These are phyloP conservation scores for Austrofundulus limnaeus DNA, from an alignment of 2,113 vertebrate genomes.

Conservation along the genomic window DNA sequence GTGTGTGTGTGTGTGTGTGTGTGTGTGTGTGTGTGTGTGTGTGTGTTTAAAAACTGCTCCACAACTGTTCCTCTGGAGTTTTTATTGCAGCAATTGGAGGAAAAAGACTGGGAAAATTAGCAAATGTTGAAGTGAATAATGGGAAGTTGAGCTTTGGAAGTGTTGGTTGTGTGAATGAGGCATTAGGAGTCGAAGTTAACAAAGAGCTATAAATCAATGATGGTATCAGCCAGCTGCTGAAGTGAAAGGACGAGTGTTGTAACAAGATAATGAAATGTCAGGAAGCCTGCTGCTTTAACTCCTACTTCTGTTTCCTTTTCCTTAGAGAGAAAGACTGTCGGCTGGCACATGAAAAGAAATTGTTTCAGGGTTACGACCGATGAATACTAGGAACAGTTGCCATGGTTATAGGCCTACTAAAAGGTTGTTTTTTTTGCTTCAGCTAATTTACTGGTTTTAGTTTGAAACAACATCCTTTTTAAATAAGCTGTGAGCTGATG, in stretches of 20 bases:
- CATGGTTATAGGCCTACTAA: conserved; percentile 27
- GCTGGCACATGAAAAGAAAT: neutral
- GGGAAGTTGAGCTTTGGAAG: conserved; percentile 13
- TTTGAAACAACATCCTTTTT: neutral
- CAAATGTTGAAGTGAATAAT: conserved; percentile 10
- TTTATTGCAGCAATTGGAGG: neutral
- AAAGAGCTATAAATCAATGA: conserved; percentile 27
- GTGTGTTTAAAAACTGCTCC: neutral
- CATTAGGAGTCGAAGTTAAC: conserved; percentile 26
- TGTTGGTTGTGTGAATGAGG: conserved; percentile 13
- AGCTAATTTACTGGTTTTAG: neutral
- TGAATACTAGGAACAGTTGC: conserved; percentile 30
- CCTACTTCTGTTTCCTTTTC: conserved; percentile 1
- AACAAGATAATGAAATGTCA: conserved; percentile 15
- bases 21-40: no score
- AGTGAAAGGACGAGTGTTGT: neutral
- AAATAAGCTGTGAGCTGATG: neutral
- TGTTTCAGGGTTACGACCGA: conserved; percentile 21
- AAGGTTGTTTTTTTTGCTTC: neutral
- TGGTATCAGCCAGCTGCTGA: conserved; percentile 10
- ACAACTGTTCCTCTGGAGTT: neutral
- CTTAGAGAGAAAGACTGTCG: conserved; percentile 2
- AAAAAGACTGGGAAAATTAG: neutral
- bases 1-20: no score
- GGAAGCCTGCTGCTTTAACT: neutral